Conservation (phyloP, 2,888 invertebrate genomes). For the Coenonympha glycerion region DNA sequence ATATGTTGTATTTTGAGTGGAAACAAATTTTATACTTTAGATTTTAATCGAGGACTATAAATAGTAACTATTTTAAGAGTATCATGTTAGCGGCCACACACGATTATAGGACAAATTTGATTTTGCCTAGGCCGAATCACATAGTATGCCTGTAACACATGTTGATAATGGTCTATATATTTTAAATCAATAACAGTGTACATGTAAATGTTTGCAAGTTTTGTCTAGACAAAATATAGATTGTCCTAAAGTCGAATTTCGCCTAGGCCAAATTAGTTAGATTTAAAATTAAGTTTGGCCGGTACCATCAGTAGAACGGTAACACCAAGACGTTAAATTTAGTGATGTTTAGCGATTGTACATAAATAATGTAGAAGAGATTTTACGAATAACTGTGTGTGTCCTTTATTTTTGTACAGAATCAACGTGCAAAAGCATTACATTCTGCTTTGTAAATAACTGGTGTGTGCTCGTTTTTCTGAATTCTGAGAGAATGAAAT, state of each 20-base stretch:
- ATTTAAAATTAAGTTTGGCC: no score
- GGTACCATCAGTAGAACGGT: conserved; percentile 59
- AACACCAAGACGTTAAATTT: conserved; percentile 61
- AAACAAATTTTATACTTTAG: conserved; percentile 62
- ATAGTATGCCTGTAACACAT: no score
- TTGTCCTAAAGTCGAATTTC: no score
- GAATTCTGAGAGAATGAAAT: conserved; percentile 22
- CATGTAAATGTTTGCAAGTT: no score
- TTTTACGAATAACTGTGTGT: conserved; percentile 32
- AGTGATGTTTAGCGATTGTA: conserved; percentile 49
- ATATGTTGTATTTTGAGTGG: conserved; percentile 50
- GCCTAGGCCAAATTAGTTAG: no score
- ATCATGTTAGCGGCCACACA: no score
- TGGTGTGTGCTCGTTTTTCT: conserved; percentile 15
- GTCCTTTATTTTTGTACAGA: conserved; percentile 52
- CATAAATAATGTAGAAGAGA: conserved; percentile 31
- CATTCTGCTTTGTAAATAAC: conserved; percentile 37
- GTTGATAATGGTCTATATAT: no score
- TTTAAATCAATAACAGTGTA: no score
- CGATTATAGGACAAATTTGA: no score
- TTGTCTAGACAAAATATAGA: no score
- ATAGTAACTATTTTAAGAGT: conserved; percentile 42
- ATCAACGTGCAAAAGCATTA: conserved; percentile 13
- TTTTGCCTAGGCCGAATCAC: no score
- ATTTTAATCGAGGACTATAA: conserved; percentile 39